phyloP scores from a whole-genome alignment of 1,140 invertebrate species.

The Matsumurasca onukii region DNA sequence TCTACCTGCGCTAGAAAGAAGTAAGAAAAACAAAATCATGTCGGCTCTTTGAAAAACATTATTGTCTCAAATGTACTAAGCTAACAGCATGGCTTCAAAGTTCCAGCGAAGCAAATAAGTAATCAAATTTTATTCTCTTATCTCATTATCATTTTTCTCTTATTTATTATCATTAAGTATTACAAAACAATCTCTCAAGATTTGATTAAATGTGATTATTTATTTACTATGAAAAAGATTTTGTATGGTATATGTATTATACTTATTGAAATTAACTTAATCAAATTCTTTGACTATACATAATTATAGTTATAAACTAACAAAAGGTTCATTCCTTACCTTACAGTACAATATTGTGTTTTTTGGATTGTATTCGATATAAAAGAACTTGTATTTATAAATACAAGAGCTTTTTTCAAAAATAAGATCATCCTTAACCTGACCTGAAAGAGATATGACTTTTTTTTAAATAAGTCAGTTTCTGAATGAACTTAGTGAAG shows the following conservation, averaged over 20 bases:
- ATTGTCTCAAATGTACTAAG: slow-evolving; percentile 15
- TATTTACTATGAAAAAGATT: neutral
- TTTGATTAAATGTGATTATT: neutral
- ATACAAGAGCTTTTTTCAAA: too few species aligned
- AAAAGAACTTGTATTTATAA: too few species aligned
- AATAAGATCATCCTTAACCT: too few species aligned
- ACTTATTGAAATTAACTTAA: neutral
- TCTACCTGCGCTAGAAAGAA: neutral
- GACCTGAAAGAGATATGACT: too few species aligned
- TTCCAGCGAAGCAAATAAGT: neutral
- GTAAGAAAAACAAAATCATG: neutral
- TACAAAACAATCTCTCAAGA: neutral
- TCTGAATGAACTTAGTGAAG: too few species aligned
- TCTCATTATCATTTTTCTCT: too few species aligned
- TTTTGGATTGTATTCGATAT: too few species aligned
- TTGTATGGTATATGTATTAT: neutral
- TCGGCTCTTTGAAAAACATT: neutral
- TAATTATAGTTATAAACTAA: too few species aligned
- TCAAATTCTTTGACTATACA: neutral
- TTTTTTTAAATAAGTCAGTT: too few species aligned
- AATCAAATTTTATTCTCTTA: neutral
- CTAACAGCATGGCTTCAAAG: slow-evolving; percentile 10
- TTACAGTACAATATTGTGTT: too few species aligned
- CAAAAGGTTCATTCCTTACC: too few species aligned
- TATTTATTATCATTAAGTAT: neutral